Percentiles rank a stretch among this genome's conserved stretches.
Evolutionary conservation across 2,888 invertebrate genomes (phyloP).

Genomic region (Synergus itoensis): DNA sequence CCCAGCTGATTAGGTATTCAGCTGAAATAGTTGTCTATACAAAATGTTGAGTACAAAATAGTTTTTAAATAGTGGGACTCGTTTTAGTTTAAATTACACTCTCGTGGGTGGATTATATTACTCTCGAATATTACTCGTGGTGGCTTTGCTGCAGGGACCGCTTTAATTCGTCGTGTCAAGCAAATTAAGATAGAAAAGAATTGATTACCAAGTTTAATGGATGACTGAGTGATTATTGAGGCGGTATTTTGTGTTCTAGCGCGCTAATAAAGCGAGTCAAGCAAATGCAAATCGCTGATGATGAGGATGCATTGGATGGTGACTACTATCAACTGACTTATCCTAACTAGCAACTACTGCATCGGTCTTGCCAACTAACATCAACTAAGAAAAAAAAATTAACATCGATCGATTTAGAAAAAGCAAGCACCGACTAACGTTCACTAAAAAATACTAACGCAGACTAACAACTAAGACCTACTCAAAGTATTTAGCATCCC

Average conservation of each 20-base stretch:
- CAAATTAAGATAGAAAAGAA: slow-evolving; percentile 38
- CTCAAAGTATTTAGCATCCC: background rate
- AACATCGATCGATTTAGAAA: background rate
- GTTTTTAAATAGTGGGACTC: background rate
- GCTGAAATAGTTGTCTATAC: background rate
- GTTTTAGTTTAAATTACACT: background rate
- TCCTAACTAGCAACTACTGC: slow-evolving; percentile 74
- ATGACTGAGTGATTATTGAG: slow-evolving; percentile 51
- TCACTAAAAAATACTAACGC: too few relatives aligned
- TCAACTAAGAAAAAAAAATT: background rate
- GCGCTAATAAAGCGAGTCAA: slow-evolving; percentile 75
- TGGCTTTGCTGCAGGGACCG: slow-evolving; percentile 21
- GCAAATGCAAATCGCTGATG: slow-evolving; percentile 75
- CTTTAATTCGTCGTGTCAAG: slow-evolving; percentile 23
- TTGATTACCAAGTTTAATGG: slow-evolving; percentile 5
- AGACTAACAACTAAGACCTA: background rate
- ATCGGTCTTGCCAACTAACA: slow-evolving; percentile 62
- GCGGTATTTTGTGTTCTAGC: slow-evolving; percentile 76
- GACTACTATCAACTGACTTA: slow-evolving; percentile 77
- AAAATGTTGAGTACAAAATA: background rate
- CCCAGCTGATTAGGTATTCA: background rate
- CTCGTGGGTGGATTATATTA: background rate
- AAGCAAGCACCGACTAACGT: slow-evolving; percentile 62
- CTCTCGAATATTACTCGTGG: background rate
- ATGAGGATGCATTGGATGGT: slow-evolving; percentile 72